These are phyloP conservation scores for Xenopus petersii DNA, from an alignment of 2,797 vertebrate species.

Conservation along the genomic window DNA sequence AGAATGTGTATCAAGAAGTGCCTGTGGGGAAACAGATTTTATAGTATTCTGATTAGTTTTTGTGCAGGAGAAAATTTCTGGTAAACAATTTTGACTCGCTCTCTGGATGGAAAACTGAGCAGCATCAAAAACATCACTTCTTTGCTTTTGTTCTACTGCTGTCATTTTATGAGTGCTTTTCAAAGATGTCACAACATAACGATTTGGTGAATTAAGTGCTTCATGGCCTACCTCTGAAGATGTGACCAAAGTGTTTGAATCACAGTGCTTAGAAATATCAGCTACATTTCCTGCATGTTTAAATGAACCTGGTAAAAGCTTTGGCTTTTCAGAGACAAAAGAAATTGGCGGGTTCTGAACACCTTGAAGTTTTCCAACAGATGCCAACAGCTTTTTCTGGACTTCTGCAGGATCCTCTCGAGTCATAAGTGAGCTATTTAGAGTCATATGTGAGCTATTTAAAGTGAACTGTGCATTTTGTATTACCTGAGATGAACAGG, in stretches of 20 bases:
- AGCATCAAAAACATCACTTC: conserved; percentile 63
- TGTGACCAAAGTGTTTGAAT: conserved; percentile 60
- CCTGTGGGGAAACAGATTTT: conserved; percentile 64
- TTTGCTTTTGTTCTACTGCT: conserved; percentile 69
- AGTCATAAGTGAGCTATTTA: conserved; percentile 52
- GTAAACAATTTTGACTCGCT: conserved; percentile 60
- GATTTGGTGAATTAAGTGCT: conserved; percentile 62
- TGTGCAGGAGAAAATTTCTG: conserved; percentile 63
- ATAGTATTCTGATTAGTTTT: conserved; percentile 64
- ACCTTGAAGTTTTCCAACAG: conserved; percentile 65
- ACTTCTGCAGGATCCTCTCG: conserved; percentile 62
- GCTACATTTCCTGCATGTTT: conserved; percentile 61
- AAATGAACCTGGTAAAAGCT: conserved; percentile 66
- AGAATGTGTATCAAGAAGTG: conserved; percentile 76
- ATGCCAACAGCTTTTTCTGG: conserved; percentile 63
- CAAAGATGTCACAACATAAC: conserved; percentile 65
- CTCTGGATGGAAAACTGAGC: conserved; percentile 66
- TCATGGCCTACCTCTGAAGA: conserved; percentile 69
- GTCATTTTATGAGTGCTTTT: conserved; percentile 71
- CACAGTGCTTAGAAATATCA: conserved; percentile 65
- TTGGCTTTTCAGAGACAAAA: conserved; percentile 61
- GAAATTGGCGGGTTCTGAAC: conserved; percentile 60
- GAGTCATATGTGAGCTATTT: conserved; percentile 39
- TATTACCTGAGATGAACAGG: conserved; percentile 62
- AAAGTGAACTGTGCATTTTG: conserved; percentile 58